Evolutionary conservation across 1,140 invertebrate genomes (phyloP).

Genomic region (Protaetia brevitarsis): DNA sequence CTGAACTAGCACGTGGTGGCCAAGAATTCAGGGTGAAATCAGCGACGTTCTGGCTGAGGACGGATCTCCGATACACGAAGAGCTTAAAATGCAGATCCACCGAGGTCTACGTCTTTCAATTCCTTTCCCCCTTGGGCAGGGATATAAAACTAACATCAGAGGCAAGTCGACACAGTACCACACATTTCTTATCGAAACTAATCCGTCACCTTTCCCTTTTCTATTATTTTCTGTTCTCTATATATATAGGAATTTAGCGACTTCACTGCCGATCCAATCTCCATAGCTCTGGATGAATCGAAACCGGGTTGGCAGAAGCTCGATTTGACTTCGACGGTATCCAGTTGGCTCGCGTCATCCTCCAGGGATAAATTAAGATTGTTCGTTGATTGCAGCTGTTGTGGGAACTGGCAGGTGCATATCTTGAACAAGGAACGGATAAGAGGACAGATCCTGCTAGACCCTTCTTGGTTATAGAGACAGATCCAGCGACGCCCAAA

Average conservation of each 20-base stretch:
- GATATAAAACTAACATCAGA: slow-evolving; percentile 50
- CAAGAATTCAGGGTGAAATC: slow-evolving; percentile 66
- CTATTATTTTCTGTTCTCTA: too few relatives aligned
- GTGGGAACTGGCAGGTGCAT: slow-evolving; percentile 65
- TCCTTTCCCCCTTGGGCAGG: slow-evolving; percentile 40
- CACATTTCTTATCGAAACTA: not conserved
- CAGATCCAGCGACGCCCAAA: slow-evolving; percentile 59
- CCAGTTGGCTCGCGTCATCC: slow-evolving; percentile 61
- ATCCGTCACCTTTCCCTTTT: slow-evolving; percentile 9
- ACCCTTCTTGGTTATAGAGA: slow-evolving; percentile 82
- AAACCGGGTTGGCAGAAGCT: slow-evolving; percentile 82
- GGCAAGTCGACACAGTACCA: slow-evolving; percentile 30
- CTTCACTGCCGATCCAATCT: slow-evolving; percentile 65
- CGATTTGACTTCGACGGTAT: slow-evolving; percentile 75
- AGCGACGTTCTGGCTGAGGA: slow-evolving; percentile 72
- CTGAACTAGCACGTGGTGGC: slow-evolving; percentile 57
- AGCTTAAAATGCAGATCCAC: slow-evolving; percentile 45
- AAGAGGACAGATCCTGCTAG: slow-evolving; percentile 58
- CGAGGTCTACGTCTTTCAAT: slow-evolving; percentile 45
- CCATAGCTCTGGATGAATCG: slow-evolving; percentile 64
- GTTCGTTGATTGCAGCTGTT: slow-evolving; percentile 80
- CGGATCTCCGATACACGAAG: slow-evolving; percentile 55
- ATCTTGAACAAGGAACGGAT: slow-evolving; percentile 39
- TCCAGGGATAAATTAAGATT: slow-evolving; percentile 65
- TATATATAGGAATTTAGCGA: slow-evolving; percentile 59